Percentiles rank a stretch among this genome's conserved stretches.
phyloP scores from a whole-genome alignment of 2,797 vertebrate species.

The Melanotaenia maccullochi region DNA sequence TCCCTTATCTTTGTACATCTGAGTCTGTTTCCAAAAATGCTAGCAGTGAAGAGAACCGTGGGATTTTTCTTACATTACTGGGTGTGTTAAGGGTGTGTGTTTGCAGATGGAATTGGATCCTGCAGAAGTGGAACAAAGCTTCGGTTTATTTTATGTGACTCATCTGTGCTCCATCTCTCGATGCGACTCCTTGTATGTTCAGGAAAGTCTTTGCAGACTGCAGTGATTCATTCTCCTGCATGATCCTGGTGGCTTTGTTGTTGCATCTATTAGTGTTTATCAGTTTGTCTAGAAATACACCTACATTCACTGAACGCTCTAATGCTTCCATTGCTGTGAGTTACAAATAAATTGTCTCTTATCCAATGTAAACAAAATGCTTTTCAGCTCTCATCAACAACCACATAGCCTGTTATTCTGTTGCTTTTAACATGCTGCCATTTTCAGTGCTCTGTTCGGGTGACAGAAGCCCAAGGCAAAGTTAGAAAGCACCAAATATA shows the following conservation, averaged over 20 bases:
- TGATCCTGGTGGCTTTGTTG: conserved; percentile 19
- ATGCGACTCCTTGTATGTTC: conserved; percentile 42
- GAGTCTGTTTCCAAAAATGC: background rate
- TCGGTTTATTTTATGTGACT: conserved; percentile 7
- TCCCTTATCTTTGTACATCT: background rate
- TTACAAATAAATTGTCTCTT: conserved; percentile 67
- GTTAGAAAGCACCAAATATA: conserved; percentile 84
- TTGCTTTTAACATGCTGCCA: conserved; percentile 76
- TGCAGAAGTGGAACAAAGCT: conserved; percentile 10
- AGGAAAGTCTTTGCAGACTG: conserved; percentile 15
- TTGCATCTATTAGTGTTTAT: conserved; percentile 57
- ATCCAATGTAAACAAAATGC: conserved; percentile 77
- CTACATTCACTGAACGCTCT: conserved; percentile 46
- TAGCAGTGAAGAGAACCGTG: conserved; percentile 1
- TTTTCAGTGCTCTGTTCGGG: conserved; percentile 71
- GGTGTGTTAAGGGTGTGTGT: conserved; percentile 9
- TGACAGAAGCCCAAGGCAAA: conserved; percentile 82
- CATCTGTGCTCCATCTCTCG: conserved; percentile 26
- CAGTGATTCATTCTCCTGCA: conserved; percentile 4
- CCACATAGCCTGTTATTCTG: conserved; percentile 56
- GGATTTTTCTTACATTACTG: background rate
- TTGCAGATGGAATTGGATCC: background rate
- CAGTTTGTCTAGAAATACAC: conserved; percentile 43
- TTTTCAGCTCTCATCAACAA: conserved; percentile 73
- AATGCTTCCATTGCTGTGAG: conserved; percentile 50